phyloP scores from a whole-genome alignment of 2,888 invertebrate species.

The Ophonus ardosiacus region DNA sequence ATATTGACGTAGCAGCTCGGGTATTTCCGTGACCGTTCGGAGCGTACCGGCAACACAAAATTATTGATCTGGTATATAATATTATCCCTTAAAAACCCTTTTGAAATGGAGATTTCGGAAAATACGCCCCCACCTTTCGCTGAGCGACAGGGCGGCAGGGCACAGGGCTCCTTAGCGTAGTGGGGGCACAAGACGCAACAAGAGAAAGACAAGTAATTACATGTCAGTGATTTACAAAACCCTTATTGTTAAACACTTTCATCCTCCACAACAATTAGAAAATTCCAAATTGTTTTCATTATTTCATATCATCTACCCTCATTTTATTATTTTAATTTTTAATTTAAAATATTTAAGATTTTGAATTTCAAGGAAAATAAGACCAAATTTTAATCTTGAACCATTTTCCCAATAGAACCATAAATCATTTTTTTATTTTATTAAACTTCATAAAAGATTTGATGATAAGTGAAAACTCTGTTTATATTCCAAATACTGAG shows the following conservation, averaged over 20 bases:
- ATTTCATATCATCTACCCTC: neutral
- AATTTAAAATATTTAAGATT: neutral
- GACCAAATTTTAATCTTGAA: no score
- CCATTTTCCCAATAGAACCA: no score
- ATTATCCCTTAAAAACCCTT: slow-evolving; percentile 74
- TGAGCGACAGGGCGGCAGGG: neutral
- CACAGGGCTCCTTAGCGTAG: slow-evolving; percentile 44
- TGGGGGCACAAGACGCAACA: slow-evolving; percentile 7
- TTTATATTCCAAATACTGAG: no score
- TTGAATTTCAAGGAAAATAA: no score
- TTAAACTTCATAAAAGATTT: no score
- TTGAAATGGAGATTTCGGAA: slow-evolving; percentile 74
- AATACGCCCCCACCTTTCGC: slow-evolving; percentile 67
- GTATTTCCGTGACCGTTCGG: slow-evolving; percentile 66
- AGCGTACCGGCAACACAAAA: slow-evolving; percentile 64
- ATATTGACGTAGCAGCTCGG: slow-evolving; percentile 71
- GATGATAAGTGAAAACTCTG: no score
- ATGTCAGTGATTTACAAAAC: slow-evolving; percentile 14
- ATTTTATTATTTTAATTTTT: neutral
- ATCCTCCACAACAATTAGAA: neutral
- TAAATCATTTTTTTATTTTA: no score
- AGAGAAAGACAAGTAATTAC: slow-evolving; percentile 27
- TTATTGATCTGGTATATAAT: slow-evolving; percentile 73
- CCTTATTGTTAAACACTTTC: neutral
- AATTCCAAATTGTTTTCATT: neutral